Conservation (phyloP, 2,113 vertebrate species). For the Columba livia region DNA sequence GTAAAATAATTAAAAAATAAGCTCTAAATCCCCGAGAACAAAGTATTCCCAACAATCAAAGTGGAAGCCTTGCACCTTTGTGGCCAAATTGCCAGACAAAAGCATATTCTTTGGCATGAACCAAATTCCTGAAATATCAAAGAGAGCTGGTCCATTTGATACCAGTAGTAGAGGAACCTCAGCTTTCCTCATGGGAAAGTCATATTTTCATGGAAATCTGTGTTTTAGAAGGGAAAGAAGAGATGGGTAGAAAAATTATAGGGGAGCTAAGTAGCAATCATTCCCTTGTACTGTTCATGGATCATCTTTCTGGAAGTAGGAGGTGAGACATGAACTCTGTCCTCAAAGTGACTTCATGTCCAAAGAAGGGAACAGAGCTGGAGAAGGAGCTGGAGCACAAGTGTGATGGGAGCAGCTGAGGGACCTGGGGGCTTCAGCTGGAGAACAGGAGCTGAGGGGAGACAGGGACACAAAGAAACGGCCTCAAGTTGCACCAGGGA, state of each 20-base stretch:
- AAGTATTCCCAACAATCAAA: background rate
- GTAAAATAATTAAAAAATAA: background rate
- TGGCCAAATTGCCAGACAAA: background rate
- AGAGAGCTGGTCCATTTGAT: no score
- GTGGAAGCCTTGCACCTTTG: background rate
- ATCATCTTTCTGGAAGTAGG: background rate
- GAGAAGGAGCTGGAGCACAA: background rate
- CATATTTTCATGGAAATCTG: background rate
- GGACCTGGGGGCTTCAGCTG: background rate
- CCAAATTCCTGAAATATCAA: background rate
- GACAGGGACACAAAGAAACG: rapidly evolving
- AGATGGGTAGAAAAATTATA: background rate
- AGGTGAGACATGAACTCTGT: background rate
- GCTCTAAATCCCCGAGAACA: background rate
- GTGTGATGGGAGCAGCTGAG: background rate
- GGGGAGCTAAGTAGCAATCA: no score
- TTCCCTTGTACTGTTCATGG: background rate
- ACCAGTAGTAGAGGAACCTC: background rate
- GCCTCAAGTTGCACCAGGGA: rapidly evolving
- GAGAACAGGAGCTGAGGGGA: background rate
- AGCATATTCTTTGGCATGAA: background rate
- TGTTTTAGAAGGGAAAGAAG: background rate
- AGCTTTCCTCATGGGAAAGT: background rate
- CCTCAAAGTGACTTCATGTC: rapidly evolving
- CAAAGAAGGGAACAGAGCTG: rapidly evolving